Evolutionary conservation across 1,140 invertebrate species (phyloP).

Genomic region (Drosophila pseudoobscura): DNA sequence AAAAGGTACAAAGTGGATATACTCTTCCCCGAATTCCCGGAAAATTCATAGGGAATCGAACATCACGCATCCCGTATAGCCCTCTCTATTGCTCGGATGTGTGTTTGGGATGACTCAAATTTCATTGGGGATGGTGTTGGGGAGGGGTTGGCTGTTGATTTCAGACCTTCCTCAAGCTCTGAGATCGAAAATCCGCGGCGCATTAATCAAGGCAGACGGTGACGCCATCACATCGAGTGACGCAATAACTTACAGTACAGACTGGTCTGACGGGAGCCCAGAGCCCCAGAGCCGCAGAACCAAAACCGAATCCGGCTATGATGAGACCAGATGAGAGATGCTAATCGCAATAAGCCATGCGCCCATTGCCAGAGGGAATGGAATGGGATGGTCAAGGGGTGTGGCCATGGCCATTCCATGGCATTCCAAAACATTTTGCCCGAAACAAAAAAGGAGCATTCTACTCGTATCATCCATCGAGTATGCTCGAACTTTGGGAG

Average conservation of each 20-base stretch:
- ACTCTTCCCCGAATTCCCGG: not conserved
- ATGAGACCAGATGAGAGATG: constrained; percentile 1
- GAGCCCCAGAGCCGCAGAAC: no score
- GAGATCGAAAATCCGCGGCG: constrained; percentile 11
- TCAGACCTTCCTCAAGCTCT: constrained; percentile 17
- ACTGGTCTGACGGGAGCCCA: not conserved
- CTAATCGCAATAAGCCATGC: constrained; percentile 23
- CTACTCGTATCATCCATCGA: no score
- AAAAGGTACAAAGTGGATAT: constrained; percentile 2
- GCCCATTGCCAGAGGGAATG: constrained; percentile 11
- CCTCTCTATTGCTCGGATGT: no score
- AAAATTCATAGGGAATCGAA: no score
- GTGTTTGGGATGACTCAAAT: not conserved
- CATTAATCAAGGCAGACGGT: constrained; percentile 36
- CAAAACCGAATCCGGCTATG: not conserved
- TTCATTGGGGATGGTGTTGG: not conserved
- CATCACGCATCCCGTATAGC: no score
- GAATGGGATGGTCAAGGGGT: no score
- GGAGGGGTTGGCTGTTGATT: not conserved
- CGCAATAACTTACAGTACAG: constrained; percentile 55
- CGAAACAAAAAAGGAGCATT: constrained; percentile 1
- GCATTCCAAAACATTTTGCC: not conserved
- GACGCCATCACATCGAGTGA: constrained; percentile 58
- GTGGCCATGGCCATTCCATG: no score
- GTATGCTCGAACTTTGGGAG: constrained; percentile 4